These are phyloP conservation scores for Lacerta bilineata DNA, from an alignment of 2,797 vertebrate species.

Conservation along the genomic window DNA sequence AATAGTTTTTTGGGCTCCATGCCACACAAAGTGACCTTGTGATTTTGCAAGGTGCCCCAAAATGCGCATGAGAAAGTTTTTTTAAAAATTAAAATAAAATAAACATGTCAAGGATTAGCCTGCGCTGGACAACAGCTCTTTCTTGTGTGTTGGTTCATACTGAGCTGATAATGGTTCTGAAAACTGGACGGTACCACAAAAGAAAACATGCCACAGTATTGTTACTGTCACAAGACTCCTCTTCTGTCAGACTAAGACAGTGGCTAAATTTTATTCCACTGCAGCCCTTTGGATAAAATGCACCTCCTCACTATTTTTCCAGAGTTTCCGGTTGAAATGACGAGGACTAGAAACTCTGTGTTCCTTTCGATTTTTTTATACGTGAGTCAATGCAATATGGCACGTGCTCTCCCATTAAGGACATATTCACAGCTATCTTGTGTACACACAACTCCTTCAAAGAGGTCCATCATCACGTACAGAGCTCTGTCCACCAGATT, in stretches of 20 bases:
- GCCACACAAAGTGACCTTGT: too few relatives aligned
- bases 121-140: too few relatives aligned
- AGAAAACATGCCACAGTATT: too few relatives aligned
- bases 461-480: slow-evolving; percentile 63
- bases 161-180: too few relatives aligned
- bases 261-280: not conserved
- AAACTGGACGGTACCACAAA: too few relatives aligned
- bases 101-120: too few relatives aligned
- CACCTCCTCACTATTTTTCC: not conserved
- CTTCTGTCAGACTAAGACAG: not conserved
- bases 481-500: slow-evolving; percentile 54
- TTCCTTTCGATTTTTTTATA: not conserved
- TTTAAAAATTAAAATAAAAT: too few relatives aligned
- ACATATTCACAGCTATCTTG: slow-evolving; percentile 29
- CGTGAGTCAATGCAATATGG: slow-evolving; percentile 24
- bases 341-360: not conserved
- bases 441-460: slow-evolving; percentile 4
- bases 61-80: too few relatives aligned
- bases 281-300: not conserved
- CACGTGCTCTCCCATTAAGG: slow-evolving; percentile 42
- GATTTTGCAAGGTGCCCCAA: too few relatives aligned
- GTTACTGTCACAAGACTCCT: not conserved
- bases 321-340: not conserved
- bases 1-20: too few relatives aligned
- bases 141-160: too few relatives aligned